Percentiles rank a stretch among this genome's conserved stretches.
Evolutionary conservation across 2,888 invertebrate genomes (phyloP).

Genomic region (Xestoiulus laeticollis): DNA sequence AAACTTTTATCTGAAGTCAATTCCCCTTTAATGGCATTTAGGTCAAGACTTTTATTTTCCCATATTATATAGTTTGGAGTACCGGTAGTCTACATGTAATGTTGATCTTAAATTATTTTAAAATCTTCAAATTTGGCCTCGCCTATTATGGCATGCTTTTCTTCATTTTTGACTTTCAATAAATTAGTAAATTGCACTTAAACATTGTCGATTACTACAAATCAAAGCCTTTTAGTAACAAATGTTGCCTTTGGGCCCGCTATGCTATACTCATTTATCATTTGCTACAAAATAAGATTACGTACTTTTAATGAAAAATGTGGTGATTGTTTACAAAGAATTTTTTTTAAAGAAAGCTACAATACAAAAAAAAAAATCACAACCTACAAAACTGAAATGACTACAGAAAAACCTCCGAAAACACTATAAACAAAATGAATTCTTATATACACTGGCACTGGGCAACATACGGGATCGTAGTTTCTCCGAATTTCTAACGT

Average conservation of each 20-base stretch:
- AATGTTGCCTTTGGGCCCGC: not conserved
- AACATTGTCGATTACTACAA: not conserved
- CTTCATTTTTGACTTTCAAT: not conserved
- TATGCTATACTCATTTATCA: not conserved
- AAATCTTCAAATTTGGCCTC: not conserved
- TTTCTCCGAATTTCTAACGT: not conserved
- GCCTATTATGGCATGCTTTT: not conserved
- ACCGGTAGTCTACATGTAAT: not conserved
- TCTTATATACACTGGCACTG: not conserved
- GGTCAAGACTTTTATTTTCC: not conserved
- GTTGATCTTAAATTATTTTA: not conserved
- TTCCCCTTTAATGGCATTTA: not conserved
- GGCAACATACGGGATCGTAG: not conserved
- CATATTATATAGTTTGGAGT: not conserved
- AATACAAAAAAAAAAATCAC: conserved; percentile 13
- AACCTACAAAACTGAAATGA: conserved; percentile 23
- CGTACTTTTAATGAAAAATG: conserved; percentile 17
- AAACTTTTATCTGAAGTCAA: not conserved
- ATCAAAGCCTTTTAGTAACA: not conserved
- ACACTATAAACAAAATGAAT: conserved; percentile 2
- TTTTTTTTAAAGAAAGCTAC: not conserved
- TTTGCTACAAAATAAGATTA: not conserved
- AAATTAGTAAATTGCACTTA: conserved; percentile 1
- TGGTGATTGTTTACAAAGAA: conserved; percentile 23
- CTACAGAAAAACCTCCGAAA: not conserved